Evolutionary conservation across 2,113 vertebrate species (phyloP).

Genomic region (Dipodomys spectabilis): DNA sequence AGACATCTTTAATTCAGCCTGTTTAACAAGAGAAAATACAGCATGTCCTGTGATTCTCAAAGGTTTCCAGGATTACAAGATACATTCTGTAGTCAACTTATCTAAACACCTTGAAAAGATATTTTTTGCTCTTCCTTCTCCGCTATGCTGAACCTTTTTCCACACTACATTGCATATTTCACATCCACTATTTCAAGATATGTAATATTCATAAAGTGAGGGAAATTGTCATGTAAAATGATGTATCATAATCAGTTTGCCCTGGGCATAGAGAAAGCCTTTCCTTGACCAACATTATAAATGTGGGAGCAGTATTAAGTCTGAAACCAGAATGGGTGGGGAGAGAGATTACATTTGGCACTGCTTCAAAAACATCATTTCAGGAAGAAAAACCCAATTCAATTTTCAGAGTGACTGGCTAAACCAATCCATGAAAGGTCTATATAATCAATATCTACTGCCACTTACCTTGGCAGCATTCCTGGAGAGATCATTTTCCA

Average conservation of each 20-base stretch:
- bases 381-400: constrained; percentile 76
- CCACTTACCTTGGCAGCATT: constrained; percentile 68
- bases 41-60: not conserved
- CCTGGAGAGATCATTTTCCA: constrained; percentile 65
- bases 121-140: not conserved
- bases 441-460: constrained; percentile 71
- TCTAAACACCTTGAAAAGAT: not conserved
- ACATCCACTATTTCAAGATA: constrained; percentile 1
- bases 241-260: constrained; percentile 66
- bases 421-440: constrained; percentile 73
- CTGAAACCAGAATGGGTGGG: constrained; percentile 63
- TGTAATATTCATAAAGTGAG: constrained; percentile 54
- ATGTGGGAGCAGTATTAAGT: constrained; percentile 66
- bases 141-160: not conserved
- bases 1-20: not conserved
- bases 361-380: constrained; percentile 66
- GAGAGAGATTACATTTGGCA: constrained; percentile 73
- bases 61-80: not conserved
- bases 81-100: not conserved
- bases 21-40: not conserved
- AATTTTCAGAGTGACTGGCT: constrained; percentile 73
- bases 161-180: not conserved
- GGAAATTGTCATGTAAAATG: constrained; percentile 58
- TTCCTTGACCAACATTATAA: constrained; percentile 67
- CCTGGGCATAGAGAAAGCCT: constrained; percentile 38